phyloP scores from a whole-genome alignment of 1,140 invertebrate genomes.

The Cyphomyrmex costatus region DNA sequence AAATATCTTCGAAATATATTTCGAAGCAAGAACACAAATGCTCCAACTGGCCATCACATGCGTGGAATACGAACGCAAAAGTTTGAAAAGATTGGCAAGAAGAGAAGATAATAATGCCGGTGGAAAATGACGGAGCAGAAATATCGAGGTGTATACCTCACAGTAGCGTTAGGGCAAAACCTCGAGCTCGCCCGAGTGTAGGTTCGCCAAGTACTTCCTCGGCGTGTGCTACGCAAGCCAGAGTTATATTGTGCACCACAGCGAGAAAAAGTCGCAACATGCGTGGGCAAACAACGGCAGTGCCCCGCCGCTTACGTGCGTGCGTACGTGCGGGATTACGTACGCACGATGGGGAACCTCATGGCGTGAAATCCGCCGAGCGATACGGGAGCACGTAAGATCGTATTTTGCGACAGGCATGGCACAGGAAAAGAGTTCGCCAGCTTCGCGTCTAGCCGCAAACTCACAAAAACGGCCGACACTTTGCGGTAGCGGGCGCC shows the following conservation, averaged over 20 bases:
- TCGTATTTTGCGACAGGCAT: slow-evolving; percentile 56
- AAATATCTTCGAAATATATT: neutral
- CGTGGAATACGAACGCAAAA: slow-evolving; percentile 8
- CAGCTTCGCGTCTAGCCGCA: slow-evolving; percentile 47
- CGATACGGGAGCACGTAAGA: slow-evolving; percentile 7
- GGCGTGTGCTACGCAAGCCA: slow-evolving; percentile 5
- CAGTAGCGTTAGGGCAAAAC: slow-evolving; percentile 34
- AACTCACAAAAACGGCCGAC: slow-evolving; percentile 43
- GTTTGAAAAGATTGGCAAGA: slow-evolving; percentile 21
- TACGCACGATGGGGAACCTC: slow-evolving; percentile 49
- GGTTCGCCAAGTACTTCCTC: slow-evolving; percentile 30
- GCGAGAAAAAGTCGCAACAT: slow-evolving; percentile 62
- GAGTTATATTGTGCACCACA: slow-evolving; percentile 47
- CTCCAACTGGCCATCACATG: neutral
- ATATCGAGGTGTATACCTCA: slow-evolving; percentile 20
- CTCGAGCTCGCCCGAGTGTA: slow-evolving; percentile 14
- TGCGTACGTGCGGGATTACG: neutral
- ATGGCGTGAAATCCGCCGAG: slow-evolving; percentile 39
- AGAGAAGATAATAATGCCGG: neutral
- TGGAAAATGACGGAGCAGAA: slow-evolving; percentile 12
- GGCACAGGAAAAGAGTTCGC: neutral
- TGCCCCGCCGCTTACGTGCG: neutral
- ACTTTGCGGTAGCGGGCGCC: slow-evolving; percentile 1
- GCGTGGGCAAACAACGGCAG: slow-evolving; percentile 68
- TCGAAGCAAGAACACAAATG: neutral